Conservation (phyloP, 2,113 vertebrate species). For the Cyprinodon tularosa region DNA sequence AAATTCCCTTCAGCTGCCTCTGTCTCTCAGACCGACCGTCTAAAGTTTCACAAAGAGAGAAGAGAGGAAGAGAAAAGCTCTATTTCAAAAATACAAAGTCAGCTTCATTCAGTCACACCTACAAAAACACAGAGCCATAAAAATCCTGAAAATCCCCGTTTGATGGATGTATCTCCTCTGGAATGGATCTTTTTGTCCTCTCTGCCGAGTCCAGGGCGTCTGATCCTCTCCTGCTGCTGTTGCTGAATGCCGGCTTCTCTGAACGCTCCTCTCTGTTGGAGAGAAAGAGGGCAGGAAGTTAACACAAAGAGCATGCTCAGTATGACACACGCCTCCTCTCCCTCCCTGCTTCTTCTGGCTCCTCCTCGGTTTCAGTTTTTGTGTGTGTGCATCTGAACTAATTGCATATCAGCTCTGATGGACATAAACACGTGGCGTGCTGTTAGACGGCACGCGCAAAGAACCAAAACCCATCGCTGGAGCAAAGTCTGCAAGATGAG, state of each 20-base stretch:
- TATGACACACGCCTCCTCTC: conserved; percentile 51
- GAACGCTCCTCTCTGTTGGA: conserved; percentile 68
- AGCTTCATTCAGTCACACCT: neutral
- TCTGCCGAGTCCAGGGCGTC: conserved; percentile 30
- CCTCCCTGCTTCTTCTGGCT: conserved; percentile 10
- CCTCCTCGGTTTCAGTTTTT: conserved; percentile 50
- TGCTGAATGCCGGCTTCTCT: conserved; percentile 41
- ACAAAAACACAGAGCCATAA: conserved; percentile 1
- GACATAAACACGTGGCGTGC: neutral
- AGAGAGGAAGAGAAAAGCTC: conserved; percentile 14
- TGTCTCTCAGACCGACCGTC: conserved; percentile 13
- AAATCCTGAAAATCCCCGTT: neutral
- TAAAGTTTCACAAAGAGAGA: conserved; percentile 6
- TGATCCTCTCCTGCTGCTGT: conserved; percentile 14
- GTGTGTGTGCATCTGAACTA: conserved; percentile 2
- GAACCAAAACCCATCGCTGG: neutral
- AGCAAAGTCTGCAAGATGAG: neutral
- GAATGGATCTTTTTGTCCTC: conserved; percentile 11
- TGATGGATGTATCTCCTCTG: conserved; percentile 27
- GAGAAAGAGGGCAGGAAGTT: conserved; percentile 80
- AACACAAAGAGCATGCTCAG: conserved; percentile 78
- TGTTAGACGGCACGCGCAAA: too few species aligned
- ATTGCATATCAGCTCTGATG: neutral
- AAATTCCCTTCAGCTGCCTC: conserved; percentile 28
- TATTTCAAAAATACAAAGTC: conserved; percentile 20